Evolutionary conservation across 2,888 invertebrate genomes (phyloP).

Genomic region (Caenorhabditis japonica): DNA sequence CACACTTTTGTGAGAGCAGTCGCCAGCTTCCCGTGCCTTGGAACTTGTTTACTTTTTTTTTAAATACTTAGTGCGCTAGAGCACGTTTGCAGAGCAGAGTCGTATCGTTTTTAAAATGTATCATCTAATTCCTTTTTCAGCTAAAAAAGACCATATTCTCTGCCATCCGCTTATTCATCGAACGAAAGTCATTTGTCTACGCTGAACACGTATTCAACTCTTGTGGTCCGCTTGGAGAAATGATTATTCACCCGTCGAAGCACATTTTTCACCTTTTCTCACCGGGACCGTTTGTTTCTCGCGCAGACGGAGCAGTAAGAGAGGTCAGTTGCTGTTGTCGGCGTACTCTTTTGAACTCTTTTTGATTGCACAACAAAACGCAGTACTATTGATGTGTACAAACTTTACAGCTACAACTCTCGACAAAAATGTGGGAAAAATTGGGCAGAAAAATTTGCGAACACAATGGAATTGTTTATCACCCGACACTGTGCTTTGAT

Average conservation of each 20-base stretch:
- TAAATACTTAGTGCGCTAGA: too few relatives aligned
- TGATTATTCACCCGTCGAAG: conserved; percentile 40
- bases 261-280: conserved; percentile 7
- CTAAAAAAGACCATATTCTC: conserved; percentile 29
- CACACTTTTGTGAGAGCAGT: too few relatives aligned
- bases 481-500: conserved; percentile 28
- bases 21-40: too few relatives aligned
- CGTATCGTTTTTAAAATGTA: too few relatives aligned
- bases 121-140: too few relatives aligned
- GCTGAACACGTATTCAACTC: conserved; percentile 30
- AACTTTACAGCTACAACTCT: conserved; percentile 45
- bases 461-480: conserved; percentile 15
- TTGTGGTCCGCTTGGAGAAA: conserved; percentile 42
- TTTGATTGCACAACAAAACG: conserved; percentile 19
- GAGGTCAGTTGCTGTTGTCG: conserved; percentile 47
- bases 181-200: conserved; percentile 35
- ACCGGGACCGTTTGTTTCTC: conserved; percentile 22
- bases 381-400: conserved; percentile 1
- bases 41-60: too few relatives aligned
- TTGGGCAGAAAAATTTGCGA: conserved; percentile 44
- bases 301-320: conserved; percentile 37
- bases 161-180: conserved; percentile 23
- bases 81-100: too few relatives aligned
- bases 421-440: conserved; percentile 39
- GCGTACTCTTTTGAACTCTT: neutral